Percentiles rank a stretch among this genome's conserved stretches.
These are phyloP conservation scores for Caenorhabditis tropicalis DNA, from an alignment of 1,140 invertebrate species.

Conservation along the genomic window DNA sequence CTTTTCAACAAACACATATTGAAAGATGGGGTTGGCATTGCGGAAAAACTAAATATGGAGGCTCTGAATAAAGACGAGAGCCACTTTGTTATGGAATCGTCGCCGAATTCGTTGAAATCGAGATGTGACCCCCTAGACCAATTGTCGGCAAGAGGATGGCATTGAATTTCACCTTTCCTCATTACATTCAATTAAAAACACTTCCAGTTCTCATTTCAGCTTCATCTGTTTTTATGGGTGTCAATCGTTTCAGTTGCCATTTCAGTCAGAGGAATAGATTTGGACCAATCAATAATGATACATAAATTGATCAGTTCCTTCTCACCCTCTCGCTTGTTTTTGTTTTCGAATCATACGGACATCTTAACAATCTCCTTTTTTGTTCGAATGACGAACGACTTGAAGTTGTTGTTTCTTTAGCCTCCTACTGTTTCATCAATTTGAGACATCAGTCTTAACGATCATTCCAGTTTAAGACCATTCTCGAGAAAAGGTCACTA, in stretches of 20 bases:
- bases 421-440: not conserved
- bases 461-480: too few species aligned
- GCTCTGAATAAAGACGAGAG: not conserved
- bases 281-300: slow-evolving; percentile 7
- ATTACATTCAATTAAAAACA: slow-evolving; percentile 9
- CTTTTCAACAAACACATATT: not conserved
- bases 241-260: not conserved
- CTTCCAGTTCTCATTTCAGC: not conserved
- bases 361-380: not conserved
- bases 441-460: too few species aligned
- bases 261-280: not conserved
- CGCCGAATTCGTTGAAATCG: slow-evolving; percentile 4
- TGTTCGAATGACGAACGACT: not conserved
- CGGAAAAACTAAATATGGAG: not conserved
- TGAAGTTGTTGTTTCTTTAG: not conserved
- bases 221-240: not conserved
- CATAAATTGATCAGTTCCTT: not conserved
- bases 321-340: not conserved
- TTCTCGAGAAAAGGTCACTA: not conserved
- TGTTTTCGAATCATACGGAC: not conserved
- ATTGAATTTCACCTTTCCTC: slow-evolving; percentile 21
- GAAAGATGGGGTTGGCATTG: not conserved
- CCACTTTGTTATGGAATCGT: not conserved
- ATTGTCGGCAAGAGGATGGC: not conserved
- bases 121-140: not conserved